Conservation (phyloP, 2,888 invertebrate species). For the Drosophila nigritarsus region DNA sequence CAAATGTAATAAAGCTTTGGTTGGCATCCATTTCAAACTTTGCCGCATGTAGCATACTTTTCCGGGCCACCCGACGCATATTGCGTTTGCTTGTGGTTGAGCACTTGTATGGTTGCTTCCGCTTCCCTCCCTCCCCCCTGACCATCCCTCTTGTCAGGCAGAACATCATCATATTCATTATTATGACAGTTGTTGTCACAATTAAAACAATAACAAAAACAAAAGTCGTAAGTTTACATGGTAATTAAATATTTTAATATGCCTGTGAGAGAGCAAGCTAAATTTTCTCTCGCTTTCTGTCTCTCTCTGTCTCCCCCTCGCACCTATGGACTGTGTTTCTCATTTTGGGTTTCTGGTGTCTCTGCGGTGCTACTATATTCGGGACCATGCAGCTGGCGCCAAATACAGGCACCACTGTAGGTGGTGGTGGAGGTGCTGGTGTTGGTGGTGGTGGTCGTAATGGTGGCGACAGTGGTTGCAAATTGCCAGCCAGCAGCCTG, state of each 20-base stretch:
- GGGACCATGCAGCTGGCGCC: conserved; percentile 46
- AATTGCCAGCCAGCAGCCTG: conserved; percentile 70
- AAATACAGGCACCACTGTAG: conserved; percentile 35
- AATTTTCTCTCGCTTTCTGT: not conserved
- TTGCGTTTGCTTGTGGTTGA: conserved; percentile 34
- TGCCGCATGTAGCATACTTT: conserved; percentile 58
- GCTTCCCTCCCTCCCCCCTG: not conserved
- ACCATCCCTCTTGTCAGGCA: conserved; percentile 26
- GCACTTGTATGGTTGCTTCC: conserved; percentile 18
- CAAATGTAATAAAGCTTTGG: conserved; percentile 78
- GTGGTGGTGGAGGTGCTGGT: conserved; percentile 6
- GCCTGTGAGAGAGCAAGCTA: conserved; percentile 48
- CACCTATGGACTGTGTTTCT: conserved; percentile 37
- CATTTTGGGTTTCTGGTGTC: conserved; percentile 58
- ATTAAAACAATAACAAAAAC: conserved; percentile 80
- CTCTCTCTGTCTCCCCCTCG: not conserved
- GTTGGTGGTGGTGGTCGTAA: conserved; percentile 39
- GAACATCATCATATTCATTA: conserved; percentile 81
- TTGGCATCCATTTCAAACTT: conserved; percentile 60
- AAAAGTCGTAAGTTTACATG: conserved; percentile 82
- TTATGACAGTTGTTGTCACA: conserved; percentile 82
- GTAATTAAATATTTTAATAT: conserved; percentile 83
- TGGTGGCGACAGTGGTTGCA: conserved; percentile 62
- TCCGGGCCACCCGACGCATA: conserved; percentile 50
- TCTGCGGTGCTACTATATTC: conserved; percentile 50